These are phyloP conservation scores for Synergus gifuensis DNA, from an alignment of 2,888 invertebrate species.

Conservation along the genomic window DNA sequence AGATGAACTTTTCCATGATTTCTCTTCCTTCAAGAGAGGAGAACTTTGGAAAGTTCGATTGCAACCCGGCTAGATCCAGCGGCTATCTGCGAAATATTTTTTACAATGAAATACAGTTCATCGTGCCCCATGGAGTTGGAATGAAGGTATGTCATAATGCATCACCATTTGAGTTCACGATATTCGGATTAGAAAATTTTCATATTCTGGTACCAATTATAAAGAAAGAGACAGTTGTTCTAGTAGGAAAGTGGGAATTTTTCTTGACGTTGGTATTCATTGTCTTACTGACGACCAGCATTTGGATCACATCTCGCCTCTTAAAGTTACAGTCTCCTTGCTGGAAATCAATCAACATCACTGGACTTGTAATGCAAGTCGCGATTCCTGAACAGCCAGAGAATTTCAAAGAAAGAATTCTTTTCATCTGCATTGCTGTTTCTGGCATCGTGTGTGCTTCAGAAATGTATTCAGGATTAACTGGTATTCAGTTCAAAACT, in stretches of 20 bases:
- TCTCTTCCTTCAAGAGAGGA: neutral
- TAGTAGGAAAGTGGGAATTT: neutral
- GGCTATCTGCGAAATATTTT: neutral
- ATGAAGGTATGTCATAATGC: neutral
- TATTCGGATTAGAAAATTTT: constrained; percentile 10
- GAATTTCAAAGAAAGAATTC: neutral
- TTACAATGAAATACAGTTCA: neutral
- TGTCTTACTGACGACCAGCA: neutral
- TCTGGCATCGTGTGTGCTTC: neutral
- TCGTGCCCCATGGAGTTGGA: neutral
- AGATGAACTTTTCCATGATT: neutral
- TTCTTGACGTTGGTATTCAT: neutral
- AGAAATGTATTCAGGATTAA: neutral
- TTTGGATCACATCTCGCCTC: neutral
- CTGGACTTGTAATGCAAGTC: neutral
- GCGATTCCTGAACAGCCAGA: neutral
- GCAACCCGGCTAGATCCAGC: neutral
- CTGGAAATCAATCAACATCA: neutral
- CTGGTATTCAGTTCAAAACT: neutral
- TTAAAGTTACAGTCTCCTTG: neutral
- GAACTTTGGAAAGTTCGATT: neutral
- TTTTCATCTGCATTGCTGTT: neutral
- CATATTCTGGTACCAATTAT: neutral
- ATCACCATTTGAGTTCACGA: neutral
- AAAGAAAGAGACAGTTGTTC: neutral